Evolutionary conservation across 2,113 vertebrate genomes (phyloP).

Genomic region (Aldabrachelys gigantea): DNA sequence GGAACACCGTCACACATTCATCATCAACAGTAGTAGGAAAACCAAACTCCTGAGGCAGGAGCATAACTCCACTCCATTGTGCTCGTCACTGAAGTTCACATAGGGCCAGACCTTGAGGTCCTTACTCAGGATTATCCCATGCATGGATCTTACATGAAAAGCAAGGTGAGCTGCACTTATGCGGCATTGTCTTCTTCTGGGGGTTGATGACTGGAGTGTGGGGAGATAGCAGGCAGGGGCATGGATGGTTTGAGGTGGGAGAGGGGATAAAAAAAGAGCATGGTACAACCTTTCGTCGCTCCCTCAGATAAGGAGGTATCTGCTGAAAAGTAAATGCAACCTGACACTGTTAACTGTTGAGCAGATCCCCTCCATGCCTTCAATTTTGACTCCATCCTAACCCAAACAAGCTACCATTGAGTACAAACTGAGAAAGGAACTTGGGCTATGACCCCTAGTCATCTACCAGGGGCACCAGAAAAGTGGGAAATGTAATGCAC

Average conservation of each 20-base stretch:
- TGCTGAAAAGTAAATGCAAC: not conserved
- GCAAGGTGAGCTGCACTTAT: not conserved
- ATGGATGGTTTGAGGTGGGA: not conserved
- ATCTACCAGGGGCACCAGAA: not conserved
- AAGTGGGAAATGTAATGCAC: not conserved
- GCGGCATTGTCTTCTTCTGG: not conserved
- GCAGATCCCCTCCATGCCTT: not conserved
- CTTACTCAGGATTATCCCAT: accelerated
- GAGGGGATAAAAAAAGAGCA: not conserved
- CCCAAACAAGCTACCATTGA: not conserved
- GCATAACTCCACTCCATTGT: accelerated
- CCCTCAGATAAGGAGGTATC: not conserved
- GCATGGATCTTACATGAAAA: not conserved
- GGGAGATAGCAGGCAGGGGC: not conserved
- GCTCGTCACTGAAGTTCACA: not conserved
- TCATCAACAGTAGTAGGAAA: not conserved
- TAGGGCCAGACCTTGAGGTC: accelerated
- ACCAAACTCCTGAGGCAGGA: accelerated
- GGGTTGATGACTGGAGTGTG: not conserved
- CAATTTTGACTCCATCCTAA: not conserved
- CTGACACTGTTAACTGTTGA: not conserved
- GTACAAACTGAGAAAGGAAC: not conserved
- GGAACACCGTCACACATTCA: not conserved
- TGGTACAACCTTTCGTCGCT: not conserved
- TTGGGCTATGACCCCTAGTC: not conserved